Conservation (phyloP, 2,888 invertebrate genomes). For the Meiosimyza decipiens region DNA sequence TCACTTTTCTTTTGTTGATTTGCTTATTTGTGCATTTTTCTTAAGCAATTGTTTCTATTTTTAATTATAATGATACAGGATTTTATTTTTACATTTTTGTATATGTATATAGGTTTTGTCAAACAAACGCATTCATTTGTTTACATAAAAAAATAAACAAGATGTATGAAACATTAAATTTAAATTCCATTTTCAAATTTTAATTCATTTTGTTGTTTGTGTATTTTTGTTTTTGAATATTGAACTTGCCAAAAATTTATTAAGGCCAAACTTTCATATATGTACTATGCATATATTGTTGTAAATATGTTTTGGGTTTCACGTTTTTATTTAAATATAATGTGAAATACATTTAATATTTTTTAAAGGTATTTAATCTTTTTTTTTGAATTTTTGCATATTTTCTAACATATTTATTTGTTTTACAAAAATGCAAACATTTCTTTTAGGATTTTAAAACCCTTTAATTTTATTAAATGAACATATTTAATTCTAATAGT, state of each 20-base stretch:
- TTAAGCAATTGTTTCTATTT: no score
- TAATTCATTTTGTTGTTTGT: neutral
- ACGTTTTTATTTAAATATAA: constrained; percentile 36
- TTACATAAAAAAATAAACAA: no score
- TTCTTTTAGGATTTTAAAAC: constrained; percentile 5
- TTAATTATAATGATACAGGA: no score
- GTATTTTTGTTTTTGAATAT: neutral
- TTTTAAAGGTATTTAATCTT: constrained; percentile 26
- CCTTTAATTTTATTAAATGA: no score
- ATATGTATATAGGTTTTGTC: no score
- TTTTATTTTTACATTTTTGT: no score
- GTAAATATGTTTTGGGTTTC: constrained; percentile 17
- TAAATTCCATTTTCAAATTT: no score
- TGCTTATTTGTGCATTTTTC: no score
- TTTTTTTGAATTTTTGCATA: constrained; percentile 39
- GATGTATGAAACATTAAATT: no score
- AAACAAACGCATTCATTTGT: no score
- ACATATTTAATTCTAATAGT: no score
- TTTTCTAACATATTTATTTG: constrained; percentile 37
- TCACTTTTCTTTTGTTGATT: no score
- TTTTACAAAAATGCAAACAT: constrained; percentile 7
- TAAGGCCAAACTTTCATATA: constrained; percentile 1
- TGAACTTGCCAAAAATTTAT: neutral
- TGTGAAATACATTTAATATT: constrained; percentile 21
- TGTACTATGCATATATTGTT: neutral